Evolutionary conservation across 2,888 invertebrate species (phyloP), one percentile per base, ranked within the genome.

Genomic region (Zygothrica quintamaculata): DNA sequence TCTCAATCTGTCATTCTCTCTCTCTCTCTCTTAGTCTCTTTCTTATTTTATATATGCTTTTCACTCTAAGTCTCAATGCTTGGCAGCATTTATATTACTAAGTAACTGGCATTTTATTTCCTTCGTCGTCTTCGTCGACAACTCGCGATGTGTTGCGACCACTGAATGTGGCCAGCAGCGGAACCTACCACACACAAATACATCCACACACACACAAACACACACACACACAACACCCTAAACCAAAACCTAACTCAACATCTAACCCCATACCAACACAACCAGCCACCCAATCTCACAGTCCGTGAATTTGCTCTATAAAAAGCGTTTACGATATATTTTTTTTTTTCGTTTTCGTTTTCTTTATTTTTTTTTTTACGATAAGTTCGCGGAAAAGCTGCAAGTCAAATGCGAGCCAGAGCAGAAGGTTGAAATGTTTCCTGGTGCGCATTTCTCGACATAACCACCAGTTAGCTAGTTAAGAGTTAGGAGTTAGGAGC

Each of bases 21-120:
- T 26, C 26, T 8, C 5, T 26, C 26, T 26, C 26, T 8, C 8
- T 26, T 8, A 26, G 26, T 8, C 26, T 26, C 26, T 26, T 26
- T 26, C 26, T 26, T 8, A 26, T 8, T 26, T 26, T 34, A 7
- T 22, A 25, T 31, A 42, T 31, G 46, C 18, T 43, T 42, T 62
- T 67, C 46, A 46, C 39, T n/a, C 9, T n/a, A 5, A 29, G 1
- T 29, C 29, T 29, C 29, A 29, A 29, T 29, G 3, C 65, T 64
- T 65, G 52, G 52, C 70, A 67, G 69, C 71, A 69, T 72, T 79
- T 71, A 62, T 65, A 71, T 61, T 60, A 74, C 80, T 87, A 85
- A 78, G 80, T 66, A 69, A 79, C 80, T 76, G 77, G 47, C 77
- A 71, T 84, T 82, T 73, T 85, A 85, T 87, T 82, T 78, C 65